Conservation (phyloP, 1,140 invertebrate species). For the Eupristina koningsbergeri region DNA sequence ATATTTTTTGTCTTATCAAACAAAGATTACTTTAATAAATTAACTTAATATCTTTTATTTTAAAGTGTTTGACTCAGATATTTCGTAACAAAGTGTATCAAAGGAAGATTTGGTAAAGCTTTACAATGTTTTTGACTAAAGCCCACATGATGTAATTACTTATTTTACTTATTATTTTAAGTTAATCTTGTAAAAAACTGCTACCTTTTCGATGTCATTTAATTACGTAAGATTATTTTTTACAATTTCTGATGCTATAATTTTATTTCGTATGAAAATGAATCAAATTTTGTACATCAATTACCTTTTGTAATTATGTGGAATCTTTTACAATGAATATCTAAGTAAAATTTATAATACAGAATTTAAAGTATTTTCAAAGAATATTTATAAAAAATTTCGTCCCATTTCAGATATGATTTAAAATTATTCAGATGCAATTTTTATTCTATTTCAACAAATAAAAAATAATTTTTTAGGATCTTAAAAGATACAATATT, state of each 20-base stretch:
- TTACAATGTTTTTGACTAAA: conserved; percentile 12
- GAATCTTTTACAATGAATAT: too few species aligned
- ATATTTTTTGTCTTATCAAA: conserved; percentile 11
- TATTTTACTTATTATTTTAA: conserved; percentile 6
- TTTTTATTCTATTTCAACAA: too few species aligned
- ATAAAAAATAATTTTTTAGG: too few species aligned
- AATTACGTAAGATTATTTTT: neutral
- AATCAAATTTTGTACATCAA: neutral
- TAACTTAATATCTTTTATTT: conserved; percentile 50
- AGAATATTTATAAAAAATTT: too few species aligned
- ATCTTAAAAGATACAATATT: too few species aligned
- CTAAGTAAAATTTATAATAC: too few species aligned
- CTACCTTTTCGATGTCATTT: neutral
- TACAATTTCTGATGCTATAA: neutral
- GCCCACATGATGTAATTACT: conserved; percentile 8
- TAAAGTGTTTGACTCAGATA: conserved; percentile 31
- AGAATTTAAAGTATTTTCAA: too few species aligned
- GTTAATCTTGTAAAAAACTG: neutral
- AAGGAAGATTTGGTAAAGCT: conserved; percentile 12
- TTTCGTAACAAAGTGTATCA: conserved; percentile 30
- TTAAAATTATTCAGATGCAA: too few species aligned
- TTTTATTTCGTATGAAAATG: neutral
- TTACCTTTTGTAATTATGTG: too few species aligned
- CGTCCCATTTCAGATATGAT: too few species aligned
- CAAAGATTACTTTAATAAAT: conserved; percentile 43